These are phyloP conservation scores for Helicoverpa armigera DNA, from an alignment of 1,140 invertebrate genomes.

Conservation along the genomic window DNA sequence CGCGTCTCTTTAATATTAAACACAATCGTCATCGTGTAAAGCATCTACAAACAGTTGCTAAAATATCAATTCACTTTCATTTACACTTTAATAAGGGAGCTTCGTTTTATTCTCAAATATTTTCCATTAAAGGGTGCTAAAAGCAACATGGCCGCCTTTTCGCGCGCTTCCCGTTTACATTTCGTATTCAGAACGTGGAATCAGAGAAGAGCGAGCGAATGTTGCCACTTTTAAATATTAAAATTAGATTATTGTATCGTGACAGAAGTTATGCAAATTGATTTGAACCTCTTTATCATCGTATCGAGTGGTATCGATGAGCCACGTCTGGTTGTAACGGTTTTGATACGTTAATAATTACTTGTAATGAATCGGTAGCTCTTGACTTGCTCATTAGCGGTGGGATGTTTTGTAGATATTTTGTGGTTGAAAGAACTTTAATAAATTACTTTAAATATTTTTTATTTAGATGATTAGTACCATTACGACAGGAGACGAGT, in stretches of 20 bases:
- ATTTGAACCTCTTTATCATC: slow-evolving; percentile 63
- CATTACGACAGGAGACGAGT: too few relatives aligned
- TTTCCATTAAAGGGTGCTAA: slow-evolving; percentile 82
- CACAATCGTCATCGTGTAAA: slow-evolving; percentile 50
- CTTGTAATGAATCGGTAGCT: neutral
- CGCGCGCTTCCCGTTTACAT: slow-evolving; percentile 73
- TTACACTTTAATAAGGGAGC: slow-evolving; percentile 72
- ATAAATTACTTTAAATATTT: too few relatives aligned
- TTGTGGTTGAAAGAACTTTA: too few relatives aligned
- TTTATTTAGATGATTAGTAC: too few relatives aligned
- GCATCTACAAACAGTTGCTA: slow-evolving; percentile 60
- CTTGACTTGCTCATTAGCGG: too few relatives aligned
- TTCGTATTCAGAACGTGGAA: slow-evolving; percentile 80
- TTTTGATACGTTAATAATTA: neutral
- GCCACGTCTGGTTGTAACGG: neutral
- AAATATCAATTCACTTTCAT: slow-evolving; percentile 73
- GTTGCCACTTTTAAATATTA: slow-evolving; percentile 82
- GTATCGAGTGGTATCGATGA: slow-evolving; percentile 28
- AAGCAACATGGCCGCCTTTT: slow-evolving; percentile 80
- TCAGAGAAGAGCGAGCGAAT: slow-evolving; percentile 74
- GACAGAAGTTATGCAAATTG: slow-evolving; percentile 74
- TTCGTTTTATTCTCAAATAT: slow-evolving; percentile 69
- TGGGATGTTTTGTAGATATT: too few relatives aligned
- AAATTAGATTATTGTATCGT: slow-evolving; percentile 80
- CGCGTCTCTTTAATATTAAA: slow-evolving; percentile 49